Base-by-base conservation (phyloP, 2,113 vertebrate genomes). In the Callionymus lyra region DNA sequence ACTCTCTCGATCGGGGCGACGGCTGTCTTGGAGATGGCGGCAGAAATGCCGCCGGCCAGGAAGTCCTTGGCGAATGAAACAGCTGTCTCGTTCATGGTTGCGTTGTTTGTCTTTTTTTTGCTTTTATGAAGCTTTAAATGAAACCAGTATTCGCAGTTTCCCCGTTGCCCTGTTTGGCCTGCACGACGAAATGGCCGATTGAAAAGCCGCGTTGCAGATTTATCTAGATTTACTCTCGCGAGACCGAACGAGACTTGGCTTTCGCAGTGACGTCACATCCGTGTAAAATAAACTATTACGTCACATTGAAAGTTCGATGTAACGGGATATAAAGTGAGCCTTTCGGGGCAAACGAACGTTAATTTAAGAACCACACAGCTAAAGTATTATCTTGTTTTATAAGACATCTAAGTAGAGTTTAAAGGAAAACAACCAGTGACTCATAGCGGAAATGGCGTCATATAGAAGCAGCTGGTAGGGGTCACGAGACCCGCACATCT, bases 1-100 rank as follows among this genome's bases (percentile, higher is more conserved):
- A 94, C 90, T 56, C 89, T 83, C 75, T 94, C 89, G 19, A 93
- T 89, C 6, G 90, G 91, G 1, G 90, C 90, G 31, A 94, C 87
- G 0, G 91, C 80, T 2, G 90, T 92, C 70, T 93, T 91, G 39
- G 90, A 92, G 57, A 95, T 81, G 0, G 89, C 88, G 0, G 91
- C 91, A 1, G 88, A 89, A 49, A 91, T 80, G 0, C 91, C 89
- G 6, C 92, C 89, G 0, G 85, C 85, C 72, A 95, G 57, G 60
- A 93, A 89, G 53, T 93, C 90, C 80, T 88, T 90, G 10, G 73
- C 81, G 46, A 93, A 94, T 1, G 89, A 88, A 8, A 70, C 0
- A 0, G 65, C 34, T 2, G 42, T 31, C 27, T 85, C 83, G 52
- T 1, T 80, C 83, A 86, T 86, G 35, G 17, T 27, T 82, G 34